These are phyloP conservation scores for Ganaspis brasiliensis DNA, from an alignment of 2,888 invertebrate species.

Conservation along the genomic window DNA sequence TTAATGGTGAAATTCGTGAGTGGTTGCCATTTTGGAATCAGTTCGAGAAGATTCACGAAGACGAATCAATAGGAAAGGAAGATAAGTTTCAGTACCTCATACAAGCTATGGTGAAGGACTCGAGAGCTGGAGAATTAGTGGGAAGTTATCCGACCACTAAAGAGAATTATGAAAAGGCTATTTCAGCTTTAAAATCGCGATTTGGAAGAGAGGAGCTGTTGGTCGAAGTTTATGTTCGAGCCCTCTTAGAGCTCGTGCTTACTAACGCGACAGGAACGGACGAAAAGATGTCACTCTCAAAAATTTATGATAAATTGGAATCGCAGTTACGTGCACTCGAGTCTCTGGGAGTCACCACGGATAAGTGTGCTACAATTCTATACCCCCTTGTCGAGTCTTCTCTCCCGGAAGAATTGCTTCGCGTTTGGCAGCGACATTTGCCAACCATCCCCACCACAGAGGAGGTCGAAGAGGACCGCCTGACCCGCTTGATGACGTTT, in stretches of 20 bases:
- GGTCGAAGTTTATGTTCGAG: constrained; percentile 67
- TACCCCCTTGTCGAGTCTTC: neutral
- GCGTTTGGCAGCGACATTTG: neutral
- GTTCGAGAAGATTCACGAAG: constrained; percentile 62
- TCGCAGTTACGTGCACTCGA: neutral
- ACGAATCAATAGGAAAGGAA: constrained; percentile 21
- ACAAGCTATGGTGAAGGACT: constrained; percentile 41
- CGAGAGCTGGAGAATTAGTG: neutral
- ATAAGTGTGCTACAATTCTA: constrained; percentile 55
- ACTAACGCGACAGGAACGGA: constrained; percentile 42
- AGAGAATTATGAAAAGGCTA: neutral
- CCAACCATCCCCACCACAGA: too few species aligned
- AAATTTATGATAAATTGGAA: neutral
- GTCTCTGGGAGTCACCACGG: constrained; percentile 56
- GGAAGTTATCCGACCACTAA: too few species aligned
- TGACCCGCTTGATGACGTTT: constrained; percentile 14
- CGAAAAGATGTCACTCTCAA: neutral
- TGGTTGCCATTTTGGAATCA: constrained; percentile 66
- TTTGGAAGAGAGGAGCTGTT: constrained; percentile 64
- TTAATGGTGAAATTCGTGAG: constrained; percentile 57
- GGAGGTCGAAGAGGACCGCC: neutral
- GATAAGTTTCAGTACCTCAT: constrained; percentile 64
- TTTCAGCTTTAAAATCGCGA: neutral
- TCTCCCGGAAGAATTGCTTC: neutral
- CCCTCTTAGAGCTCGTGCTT: constrained; percentile 64